Evolutionary conservation across 2,797 vertebrate species (phyloP), one percentile per base, ranked within the genome.

Genomic region (Enteromius mattozi): DNA sequence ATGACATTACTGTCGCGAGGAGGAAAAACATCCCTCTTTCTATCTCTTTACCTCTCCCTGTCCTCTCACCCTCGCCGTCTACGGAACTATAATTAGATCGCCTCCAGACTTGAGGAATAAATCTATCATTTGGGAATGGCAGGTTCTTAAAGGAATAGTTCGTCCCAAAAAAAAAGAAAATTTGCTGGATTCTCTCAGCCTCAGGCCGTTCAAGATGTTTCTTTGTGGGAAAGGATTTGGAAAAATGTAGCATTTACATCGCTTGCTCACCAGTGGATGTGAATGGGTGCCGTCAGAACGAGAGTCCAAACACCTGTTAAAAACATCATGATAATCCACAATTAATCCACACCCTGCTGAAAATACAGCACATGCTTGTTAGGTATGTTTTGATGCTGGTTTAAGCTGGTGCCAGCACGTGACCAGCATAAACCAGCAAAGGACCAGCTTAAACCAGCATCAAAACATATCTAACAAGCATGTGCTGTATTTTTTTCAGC

Each of bases 51-150:
- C 80, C 70, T 85, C 77, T 74, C 76, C 79, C 54, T 63, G 45
- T 69, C 33, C 66, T 86, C 71, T 86, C 77, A 68, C 76, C 3
- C 80, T 65, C 6, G 27, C 68, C 59, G 30, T 83, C 82, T 83
- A 27, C 72, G 19, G 65, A 40, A 83, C 82, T 85, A 86, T 85
- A 87, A 89, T 87, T 87, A 89, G 85, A 74, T 85, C 79, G 88
- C 76, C 84, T 71, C 66, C 76, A 79, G 83, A 51, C 86, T 45
- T 75, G 51, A 63, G 42, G 82, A 72, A 74, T 80, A 33, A 80
- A 83, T 86, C 86, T 63, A 86, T 89, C 82, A 85, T 80, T 80
- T 85, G 71, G 14, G 59, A 87, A 83, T 19, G 54, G 45, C 24
- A 49, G 45, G 33, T 63, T 87, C 82, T 86, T 83, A 86, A 85